These are phyloP conservation scores for Lepidothrix coronata DNA, from an alignment of 2,113 vertebrate genomes.

Conservation along the genomic window DNA sequence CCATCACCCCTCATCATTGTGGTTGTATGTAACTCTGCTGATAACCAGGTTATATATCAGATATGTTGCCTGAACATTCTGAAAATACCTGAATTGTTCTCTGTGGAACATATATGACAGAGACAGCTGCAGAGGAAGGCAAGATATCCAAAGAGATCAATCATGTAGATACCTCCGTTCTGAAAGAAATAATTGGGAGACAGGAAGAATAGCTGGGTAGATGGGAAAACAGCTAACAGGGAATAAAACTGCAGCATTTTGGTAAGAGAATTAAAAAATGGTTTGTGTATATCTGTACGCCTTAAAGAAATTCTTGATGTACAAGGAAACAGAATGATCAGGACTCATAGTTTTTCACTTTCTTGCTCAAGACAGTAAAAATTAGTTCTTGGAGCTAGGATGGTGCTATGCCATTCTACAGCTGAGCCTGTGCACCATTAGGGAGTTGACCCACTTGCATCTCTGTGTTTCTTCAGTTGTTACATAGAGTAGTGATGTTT, in stretches of 20 bases:
- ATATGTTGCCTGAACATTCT: neutral
- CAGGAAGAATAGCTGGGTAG: neutral
- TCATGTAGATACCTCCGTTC: neutral
- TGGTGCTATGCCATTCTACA: neutral
- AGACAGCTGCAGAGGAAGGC: neutral
- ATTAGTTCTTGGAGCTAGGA: neutral
- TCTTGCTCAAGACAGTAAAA: neutral
- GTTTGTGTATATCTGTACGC: neutral
- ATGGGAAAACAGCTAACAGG: neutral
- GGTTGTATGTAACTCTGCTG: neutral
- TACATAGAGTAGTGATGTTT: neutral
- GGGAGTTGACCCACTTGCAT: neutral
- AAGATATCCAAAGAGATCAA: neutral
- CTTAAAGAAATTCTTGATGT: neutral
- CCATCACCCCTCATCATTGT: accelerated
- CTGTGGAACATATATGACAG: neutral
- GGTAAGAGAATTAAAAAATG: neutral
- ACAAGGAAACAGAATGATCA: neutral
- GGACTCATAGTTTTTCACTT: neutral
- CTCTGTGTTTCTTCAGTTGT: neutral
- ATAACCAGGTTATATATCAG: neutral
- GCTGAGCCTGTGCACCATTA: neutral
- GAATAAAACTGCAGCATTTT: neutral
- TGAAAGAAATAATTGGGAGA: neutral
- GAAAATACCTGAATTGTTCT: neutral